Evolutionary conservation across 2,113 vertebrate genomes (phyloP), one percentile per base, ranked within the genome.

Genomic region (Porphyrio hochstetteri): DNA sequence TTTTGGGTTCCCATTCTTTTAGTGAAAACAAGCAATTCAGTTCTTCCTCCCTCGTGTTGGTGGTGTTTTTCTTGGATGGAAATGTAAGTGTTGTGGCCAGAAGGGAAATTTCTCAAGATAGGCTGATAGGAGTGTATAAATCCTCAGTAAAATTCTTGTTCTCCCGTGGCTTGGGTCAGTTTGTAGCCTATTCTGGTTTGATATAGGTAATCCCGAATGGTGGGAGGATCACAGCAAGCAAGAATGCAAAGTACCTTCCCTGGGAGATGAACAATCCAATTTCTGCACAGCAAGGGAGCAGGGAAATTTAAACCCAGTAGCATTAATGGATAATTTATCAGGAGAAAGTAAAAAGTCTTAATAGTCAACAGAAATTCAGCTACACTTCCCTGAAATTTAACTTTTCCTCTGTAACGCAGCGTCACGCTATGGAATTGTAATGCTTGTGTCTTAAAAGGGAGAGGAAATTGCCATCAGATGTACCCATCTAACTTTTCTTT

Each of bases 211-310:
- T 88, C 78, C 72, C 81, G 68, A 63, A 29, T 28, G 48, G 64
- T 5, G 2, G 61, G 61, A 83, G 25, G 14, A 71, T 92, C 88
- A 40, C 5, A 10, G 71, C 27, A 86, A 93, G 70, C 20, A 82
- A 72, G 69, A 81, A 61, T 77, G 56, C 57, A 61, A 92, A 93
- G n/a, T 44, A 21, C 16, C 4, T 88, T 88, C 82, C 57, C 52
- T 72, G 27, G n/a, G 57, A 96, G 76, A 92, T 75, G 61, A 93
- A 84, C 52, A 80, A 38, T 82, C 57, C 88, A 92, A 87, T 96
- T 96, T 92, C 57, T 91, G 42, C 61, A 63, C 72, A 82, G 65
- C 57, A 48, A 64, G 38, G 56, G 56, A 92, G 27, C 46, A 61
- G 72, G 21, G 69, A 60, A 75, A 75, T 92, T 68, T 90, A 65